phyloP scores from a whole-genome alignment of 2,888 invertebrate species.

The Thereva nobilitata region DNA sequence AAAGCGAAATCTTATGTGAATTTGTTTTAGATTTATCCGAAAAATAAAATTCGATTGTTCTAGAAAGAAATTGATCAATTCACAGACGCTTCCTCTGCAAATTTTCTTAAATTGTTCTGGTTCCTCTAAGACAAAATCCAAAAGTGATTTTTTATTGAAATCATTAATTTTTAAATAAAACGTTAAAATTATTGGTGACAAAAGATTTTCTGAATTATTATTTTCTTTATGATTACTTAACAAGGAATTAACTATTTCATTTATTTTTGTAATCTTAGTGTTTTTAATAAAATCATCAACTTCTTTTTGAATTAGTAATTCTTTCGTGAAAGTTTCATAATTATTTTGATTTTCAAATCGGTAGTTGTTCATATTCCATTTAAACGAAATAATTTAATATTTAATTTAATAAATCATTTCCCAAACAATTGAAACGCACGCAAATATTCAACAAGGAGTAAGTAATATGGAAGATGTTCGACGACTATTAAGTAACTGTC shows the following conservation, averaged over 20 bases:
- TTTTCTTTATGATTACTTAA: slow-evolving; percentile 6
- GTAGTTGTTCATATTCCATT: slow-evolving; percentile 4
- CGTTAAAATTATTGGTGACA: slow-evolving; percentile 26
- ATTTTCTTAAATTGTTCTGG: slow-evolving; percentile 24
- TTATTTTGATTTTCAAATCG: slow-evolving; percentile 2
- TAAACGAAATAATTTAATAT: background rate
- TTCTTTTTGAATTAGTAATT: background rate
- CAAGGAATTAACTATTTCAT: slow-evolving; percentile 18
- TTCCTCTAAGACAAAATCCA: slow-evolving; percentile 22
- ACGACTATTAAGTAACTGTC: no score
- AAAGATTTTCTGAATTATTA: slow-evolving; percentile 14
- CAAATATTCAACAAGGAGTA: no score
- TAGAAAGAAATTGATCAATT: slow-evolving; percentile 1
- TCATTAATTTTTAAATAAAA: slow-evolving; percentile 12
- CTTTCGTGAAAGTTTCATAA: background rate
- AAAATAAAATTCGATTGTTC: background rate
- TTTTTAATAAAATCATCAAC: slow-evolving; percentile 20
- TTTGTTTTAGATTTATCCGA: slow-evolving; percentile 21
- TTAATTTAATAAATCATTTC: no score
- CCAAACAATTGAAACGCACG: no score
- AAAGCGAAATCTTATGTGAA: slow-evolving; percentile 35
- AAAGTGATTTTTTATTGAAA: slow-evolving; percentile 3
- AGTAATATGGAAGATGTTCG: no score
- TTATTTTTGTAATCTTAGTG: slow-evolving; percentile 11
- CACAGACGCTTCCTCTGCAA: slow-evolving; percentile 8